These are phyloP conservation scores for Megalops cyprinoides DNA, from an alignment of 2,797 vertebrate genomes.

Conservation along the genomic window DNA sequence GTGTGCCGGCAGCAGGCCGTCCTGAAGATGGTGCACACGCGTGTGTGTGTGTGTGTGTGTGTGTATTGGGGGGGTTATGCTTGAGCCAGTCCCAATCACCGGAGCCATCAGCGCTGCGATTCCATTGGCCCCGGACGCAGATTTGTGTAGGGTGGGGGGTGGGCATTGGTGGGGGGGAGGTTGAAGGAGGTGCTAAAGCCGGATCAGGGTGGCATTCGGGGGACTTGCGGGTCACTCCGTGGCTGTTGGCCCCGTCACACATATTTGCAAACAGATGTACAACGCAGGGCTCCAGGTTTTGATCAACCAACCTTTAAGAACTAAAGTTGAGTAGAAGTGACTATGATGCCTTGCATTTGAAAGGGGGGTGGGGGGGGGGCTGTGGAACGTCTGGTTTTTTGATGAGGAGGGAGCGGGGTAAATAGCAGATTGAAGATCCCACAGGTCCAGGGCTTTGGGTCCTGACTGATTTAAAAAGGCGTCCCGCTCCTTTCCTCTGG, in stretches of 20 bases:
- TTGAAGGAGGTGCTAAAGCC: constrained; percentile 61
- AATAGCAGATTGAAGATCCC: constrained; percentile 75
- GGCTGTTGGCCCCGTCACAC: constrained; percentile 32
- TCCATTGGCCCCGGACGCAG: constrained; percentile 61
- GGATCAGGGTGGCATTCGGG: constrained; percentile 37
- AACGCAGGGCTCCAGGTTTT: constrained; percentile 57
- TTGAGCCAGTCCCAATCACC: background rate
- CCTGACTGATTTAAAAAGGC: constrained; percentile 76
- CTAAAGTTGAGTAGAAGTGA: constrained; percentile 80
- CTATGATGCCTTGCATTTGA: constrained; percentile 79
- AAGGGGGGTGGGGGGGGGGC: constrained; percentile 55
- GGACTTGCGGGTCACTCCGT: constrained; percentile 44
- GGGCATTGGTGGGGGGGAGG: background rate
- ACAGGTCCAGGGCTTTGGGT: constrained; percentile 74
- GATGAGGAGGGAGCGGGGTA: constrained; percentile 82
- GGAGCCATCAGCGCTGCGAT: constrained; percentile 39
- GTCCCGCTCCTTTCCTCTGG: constrained; percentile 68
- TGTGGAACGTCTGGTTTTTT: constrained; percentile 69
- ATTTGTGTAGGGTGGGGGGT: constrained; percentile 46
- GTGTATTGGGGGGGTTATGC: background rate
- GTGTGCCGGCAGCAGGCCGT: constrained; percentile 17
- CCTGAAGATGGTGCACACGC: background rate
- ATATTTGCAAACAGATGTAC: constrained; percentile 85
- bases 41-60: background rate
- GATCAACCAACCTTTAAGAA: constrained; percentile 84